Percentiles rank a stretch among this genome's conserved stretches.
These are phyloP conservation scores for Oceanodroma tethys DNA, from an alignment of 2,113 vertebrate species.

Conservation along the genomic window DNA sequence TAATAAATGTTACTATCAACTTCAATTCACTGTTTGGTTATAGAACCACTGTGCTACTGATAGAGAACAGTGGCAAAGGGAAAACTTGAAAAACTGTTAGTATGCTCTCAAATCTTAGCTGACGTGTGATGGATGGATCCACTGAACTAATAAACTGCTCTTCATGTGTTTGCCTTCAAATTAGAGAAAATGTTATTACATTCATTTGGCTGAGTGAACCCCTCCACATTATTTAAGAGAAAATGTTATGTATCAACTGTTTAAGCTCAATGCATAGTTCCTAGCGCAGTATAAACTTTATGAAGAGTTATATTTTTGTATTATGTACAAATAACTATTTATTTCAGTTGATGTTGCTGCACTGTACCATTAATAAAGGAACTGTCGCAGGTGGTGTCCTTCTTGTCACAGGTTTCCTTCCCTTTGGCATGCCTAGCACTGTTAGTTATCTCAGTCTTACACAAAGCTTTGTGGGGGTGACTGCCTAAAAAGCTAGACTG, in stretches of 20 bases:
- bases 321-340: neutral
- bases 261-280: neutral
- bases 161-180: neutral
- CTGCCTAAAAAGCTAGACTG: neutral
- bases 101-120: neutral
- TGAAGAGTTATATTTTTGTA: slow-evolving; percentile 60
- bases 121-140: neutral
- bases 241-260: neutral
- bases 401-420: neutral
- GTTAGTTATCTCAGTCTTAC: neutral
- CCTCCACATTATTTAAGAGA: neutral
- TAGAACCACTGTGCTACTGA: neutral
- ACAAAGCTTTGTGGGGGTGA: neutral
- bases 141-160: neutral
- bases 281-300: neutral
- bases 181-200: neutral
- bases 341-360: slow-evolving; percentile 4
- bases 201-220: neutral
- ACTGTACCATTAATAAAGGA: slow-evolving; percentile 34
- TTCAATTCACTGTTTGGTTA: neutral
- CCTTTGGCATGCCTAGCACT: neutral
- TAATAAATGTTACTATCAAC: neutral
- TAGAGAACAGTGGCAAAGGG: neutral
- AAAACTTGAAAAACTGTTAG: neutral
- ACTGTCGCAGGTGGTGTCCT: neutral